Conservation (phyloP, 2,797 vertebrate species). For the Rhincodon typus region DNA sequence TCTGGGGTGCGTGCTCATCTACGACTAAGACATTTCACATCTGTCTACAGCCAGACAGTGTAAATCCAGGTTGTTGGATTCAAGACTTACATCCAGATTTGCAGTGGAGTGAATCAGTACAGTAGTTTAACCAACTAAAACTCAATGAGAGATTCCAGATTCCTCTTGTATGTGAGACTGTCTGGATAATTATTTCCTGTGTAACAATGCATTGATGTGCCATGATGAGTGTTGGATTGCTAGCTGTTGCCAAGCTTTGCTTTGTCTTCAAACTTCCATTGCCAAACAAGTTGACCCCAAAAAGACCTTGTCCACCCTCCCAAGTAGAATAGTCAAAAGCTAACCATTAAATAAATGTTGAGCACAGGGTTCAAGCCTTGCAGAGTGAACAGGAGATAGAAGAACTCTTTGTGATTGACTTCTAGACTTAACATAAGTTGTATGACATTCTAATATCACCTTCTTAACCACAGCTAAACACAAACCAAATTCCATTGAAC, state of each 20-base stretch:
- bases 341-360: neutral
- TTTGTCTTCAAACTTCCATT: neutral
- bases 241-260: too few relatives aligned
- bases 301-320: neutral
- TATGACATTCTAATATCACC: neutral
- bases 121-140: neutral
- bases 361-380: neutral
- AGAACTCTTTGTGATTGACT: neutral
- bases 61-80: neutral
- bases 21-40: neutral
- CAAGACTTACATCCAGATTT: neutral
- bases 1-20: neutral
- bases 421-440: neutral
- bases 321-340: neutral
- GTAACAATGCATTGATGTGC: neutral
- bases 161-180: neutral
- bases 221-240: neutral
- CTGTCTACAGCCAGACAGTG: neutral
- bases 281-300: neutral
- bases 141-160: neutral
- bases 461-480: neutral
- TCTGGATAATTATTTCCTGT: neutral
- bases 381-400: neutral
- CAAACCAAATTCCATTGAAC: neutral
- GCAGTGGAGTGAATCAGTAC: neutral